phyloP scores from a whole-genome alignment of 2,797 vertebrate species.

The Tarsius wallacei region DNA sequence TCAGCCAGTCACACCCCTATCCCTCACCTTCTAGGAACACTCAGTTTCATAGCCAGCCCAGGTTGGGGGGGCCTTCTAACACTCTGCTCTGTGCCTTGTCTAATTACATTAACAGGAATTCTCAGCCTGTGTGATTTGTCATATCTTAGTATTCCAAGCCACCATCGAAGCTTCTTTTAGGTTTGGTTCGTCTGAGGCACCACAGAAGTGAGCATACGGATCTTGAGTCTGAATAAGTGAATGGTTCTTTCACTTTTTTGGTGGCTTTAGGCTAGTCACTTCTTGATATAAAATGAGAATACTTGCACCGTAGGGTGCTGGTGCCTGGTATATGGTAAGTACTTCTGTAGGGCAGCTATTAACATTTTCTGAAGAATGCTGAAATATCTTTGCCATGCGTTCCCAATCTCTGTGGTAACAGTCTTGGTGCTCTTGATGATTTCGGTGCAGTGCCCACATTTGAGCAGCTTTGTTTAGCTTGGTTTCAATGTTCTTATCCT shows the following conservation, averaged over 20 bases:
- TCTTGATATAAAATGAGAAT: not conserved
- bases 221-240: not conserved
- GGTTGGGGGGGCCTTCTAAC: too few relatives aligned
- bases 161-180: not conserved
- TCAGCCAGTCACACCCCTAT: not conserved
- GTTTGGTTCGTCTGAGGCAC: constrained; percentile 8
- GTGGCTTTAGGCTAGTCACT: not conserved
- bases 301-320: not conserved
- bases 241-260: not conserved
- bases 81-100: not conserved
- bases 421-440: not conserved
- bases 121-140: not conserved
- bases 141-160: not conserved
- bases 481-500: not conserved
- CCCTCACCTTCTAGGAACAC: not conserved
- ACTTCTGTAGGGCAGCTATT: not conserved
- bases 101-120: not conserved
- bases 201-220: not conserved
- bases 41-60: not conserved
- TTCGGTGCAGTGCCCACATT: not conserved
- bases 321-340: not conserved
- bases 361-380: not conserved
- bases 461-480: not conserved
- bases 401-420: not conserved
- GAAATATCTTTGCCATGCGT: not conserved